These are phyloP conservation scores for Leptopilina boulardi DNA, from an alignment of 1,140 invertebrate species.

Conservation along the genomic window DNA sequence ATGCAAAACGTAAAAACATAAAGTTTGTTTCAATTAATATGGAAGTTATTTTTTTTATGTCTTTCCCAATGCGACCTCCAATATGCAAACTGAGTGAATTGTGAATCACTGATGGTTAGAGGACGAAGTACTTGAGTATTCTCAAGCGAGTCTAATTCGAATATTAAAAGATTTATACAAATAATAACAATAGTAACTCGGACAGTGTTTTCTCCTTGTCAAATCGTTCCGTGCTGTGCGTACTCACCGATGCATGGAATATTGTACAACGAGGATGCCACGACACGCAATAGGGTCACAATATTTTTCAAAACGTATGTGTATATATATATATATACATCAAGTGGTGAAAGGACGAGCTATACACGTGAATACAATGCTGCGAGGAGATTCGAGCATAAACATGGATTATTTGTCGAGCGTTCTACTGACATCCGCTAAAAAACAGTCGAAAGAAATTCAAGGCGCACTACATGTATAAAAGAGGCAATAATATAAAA, in stretches of 20 bases:
- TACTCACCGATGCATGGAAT: slow-evolving; percentile 58
- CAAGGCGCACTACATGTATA: background rate
- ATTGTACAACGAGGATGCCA: slow-evolving; percentile 53
- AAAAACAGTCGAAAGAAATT: slow-evolving; percentile 21
- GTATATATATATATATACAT: too few species aligned
- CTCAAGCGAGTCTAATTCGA: slow-evolving; percentile 33
- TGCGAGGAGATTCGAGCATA: slow-evolving; percentile 21
- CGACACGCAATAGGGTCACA: slow-evolving; percentile 34
- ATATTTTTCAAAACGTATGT: slow-evolving; percentile 39
- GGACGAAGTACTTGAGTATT: background rate
- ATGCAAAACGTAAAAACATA: too few species aligned
- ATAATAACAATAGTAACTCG: slow-evolving; percentile 33
- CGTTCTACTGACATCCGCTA: slow-evolving; percentile 28
- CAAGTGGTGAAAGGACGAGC: slow-evolving; percentile 33
- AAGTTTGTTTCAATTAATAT: background rate
- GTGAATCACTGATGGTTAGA: slow-evolving; percentile 14
- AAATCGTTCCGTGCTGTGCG: slow-evolving; percentile 55
- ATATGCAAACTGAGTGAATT: slow-evolving; percentile 4
- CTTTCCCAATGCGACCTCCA: background rate
- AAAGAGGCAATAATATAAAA: slow-evolving; percentile 4
- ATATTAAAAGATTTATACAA: slow-evolving; percentile 35
- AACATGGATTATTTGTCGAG: slow-evolving; percentile 25
- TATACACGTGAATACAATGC: slow-evolving; percentile 9
- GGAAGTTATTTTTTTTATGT: background rate
- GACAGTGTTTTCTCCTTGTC: slow-evolving; percentile 51